These are phyloP conservation scores for Grammomys dolichurus DNA, from an alignment of 2,113 vertebrate genomes.

Conservation along the genomic window DNA sequence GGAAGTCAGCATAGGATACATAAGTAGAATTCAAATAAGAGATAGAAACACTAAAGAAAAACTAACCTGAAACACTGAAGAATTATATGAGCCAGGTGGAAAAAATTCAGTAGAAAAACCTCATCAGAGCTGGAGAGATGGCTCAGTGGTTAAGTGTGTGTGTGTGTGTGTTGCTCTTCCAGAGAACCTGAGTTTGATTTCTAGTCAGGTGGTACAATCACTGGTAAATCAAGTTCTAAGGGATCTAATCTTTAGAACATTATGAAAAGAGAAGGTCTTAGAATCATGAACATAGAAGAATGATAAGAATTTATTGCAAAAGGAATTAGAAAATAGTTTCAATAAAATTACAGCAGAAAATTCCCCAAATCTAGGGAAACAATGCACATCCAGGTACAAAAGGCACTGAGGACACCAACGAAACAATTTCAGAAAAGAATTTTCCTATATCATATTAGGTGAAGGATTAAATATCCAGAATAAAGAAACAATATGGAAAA, in stretches of 20 bases:
- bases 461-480: neutral
- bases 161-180: neutral
- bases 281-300: neutral
- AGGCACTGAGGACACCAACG: too few relatives aligned
- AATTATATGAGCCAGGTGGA: neutral
- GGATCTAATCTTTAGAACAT: neutral
- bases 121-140: neutral
- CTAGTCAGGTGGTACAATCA: neutral
- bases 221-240: neutral
- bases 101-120: neutral
- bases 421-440: neutral
- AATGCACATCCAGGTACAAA: neutral
- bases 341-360: neutral
- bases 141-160: neutral
- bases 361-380: neutral
- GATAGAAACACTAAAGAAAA: neutral
- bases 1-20: neutral
- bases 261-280: neutral
- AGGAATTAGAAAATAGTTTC: neutral
- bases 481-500: neutral
- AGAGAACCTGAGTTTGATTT: neutral
- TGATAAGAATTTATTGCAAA: neutral
- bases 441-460: neutral
- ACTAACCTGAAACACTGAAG: neutral
- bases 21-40: neutral